Evolutionary conservation across 2,113 vertebrate species (phyloP).

Genomic region (Anguilla rostrata): DNA sequence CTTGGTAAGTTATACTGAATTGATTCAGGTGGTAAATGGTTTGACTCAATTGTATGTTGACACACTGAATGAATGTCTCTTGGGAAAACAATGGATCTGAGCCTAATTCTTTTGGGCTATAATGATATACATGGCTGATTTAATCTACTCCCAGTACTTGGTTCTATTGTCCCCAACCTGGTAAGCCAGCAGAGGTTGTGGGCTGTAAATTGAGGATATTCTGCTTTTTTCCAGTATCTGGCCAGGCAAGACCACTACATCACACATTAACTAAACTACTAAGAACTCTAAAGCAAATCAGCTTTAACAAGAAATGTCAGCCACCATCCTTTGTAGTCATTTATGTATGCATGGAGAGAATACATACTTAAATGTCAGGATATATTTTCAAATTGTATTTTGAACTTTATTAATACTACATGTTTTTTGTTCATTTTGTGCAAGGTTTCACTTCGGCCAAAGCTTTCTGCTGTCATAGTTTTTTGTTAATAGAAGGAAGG

Average conservation of each 20-base stretch:
- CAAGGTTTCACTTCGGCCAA: not conserved
- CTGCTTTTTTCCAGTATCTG: not conserved
- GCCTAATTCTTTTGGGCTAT: constrained; percentile 6
- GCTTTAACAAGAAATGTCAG: not conserved
- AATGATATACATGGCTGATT: not conserved
- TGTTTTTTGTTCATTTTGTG: not conserved
- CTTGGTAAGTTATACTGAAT: not conserved
- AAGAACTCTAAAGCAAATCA: not conserved
- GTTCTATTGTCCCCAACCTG: not conserved
- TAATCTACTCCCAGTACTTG: not conserved
- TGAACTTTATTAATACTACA: not conserved
- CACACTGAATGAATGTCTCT: not conserved
- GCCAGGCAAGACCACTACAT: not conserved
- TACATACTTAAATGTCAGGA: not conserved
- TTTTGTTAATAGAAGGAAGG: not conserved
- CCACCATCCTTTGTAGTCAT: not conserved
- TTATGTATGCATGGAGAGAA: not conserved
- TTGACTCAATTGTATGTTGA: not conserved
- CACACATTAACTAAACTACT: not conserved
- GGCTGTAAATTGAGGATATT: not conserved
- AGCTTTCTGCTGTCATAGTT: not conserved
- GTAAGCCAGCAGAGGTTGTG: not conserved
- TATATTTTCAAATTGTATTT: not conserved
- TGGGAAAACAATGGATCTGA: constrained; percentile 3
- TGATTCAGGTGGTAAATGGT: not conserved